Evolutionary conservation across 2,888 invertebrate genomes (phyloP), one percentile per base, ranked within the genome.

Genomic region (Idaea biselata): DNA sequence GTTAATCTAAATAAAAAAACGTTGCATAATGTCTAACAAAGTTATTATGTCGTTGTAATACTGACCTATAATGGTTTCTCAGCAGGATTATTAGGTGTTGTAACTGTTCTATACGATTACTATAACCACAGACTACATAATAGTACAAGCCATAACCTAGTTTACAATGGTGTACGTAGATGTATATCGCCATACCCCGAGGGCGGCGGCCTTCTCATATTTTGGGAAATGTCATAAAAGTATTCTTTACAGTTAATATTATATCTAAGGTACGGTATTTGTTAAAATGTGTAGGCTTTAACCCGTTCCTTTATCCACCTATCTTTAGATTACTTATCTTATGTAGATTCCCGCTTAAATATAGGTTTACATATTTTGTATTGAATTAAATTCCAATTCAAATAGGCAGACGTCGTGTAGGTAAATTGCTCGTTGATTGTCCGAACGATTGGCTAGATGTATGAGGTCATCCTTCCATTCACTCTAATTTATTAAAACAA

Each of bases 1-100:
- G 76, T 75, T 76, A n/a, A n/a, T 72, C 73, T 74, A 68, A 67
- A 64, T 69, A 60, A 55, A 55, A 7, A 8, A 7, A 16, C 5
- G 16, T 55, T 16, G 55, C 55, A 55, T 17, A 16, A 55, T 55
- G 55, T 17, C 16, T 55, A 14, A 44, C 44, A 44, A 44, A 44
- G 14, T 44, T 44, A 44, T 44, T 44, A 14, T 44, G 44, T 7
- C 44, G 11, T 11, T 14, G 14, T 44, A 44, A 25, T 25, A 44
- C 44, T 44, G 44, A 44, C 44, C 44, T 44, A 44, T 25, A 3
- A 25, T 44, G 44, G 6, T 44, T 44, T 44, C 44, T 44, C 11
- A 8, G 44, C 3, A 44, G 44, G 44, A 11, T 44, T 44, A 8
- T 11, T 25, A 25, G 25, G 25, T 25, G 5, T 25, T 8, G 11